phyloP scores from a whole-genome alignment of 2,113 vertebrate genomes.

The Orientallactaga bullata region DNA sequence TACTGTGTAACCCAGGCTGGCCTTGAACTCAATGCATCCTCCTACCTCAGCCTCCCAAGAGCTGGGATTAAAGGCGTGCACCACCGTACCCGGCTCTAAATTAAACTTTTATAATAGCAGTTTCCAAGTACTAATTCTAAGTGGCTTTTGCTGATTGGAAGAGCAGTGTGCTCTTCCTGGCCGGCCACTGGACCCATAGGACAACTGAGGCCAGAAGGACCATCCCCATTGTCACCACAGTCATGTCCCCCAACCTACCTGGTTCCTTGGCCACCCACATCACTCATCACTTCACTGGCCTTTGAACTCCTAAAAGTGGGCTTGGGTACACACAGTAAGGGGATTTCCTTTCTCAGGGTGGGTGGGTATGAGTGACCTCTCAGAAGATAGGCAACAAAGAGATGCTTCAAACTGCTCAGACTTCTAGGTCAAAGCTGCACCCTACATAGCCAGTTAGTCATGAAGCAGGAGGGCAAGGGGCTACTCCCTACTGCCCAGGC shows the following conservation, averaged over 20 bases:
- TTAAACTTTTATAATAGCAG: too few relatives aligned
- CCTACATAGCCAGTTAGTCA: background rate
- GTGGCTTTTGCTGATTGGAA: background rate
- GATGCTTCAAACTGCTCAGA: background rate
- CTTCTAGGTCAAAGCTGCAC: background rate
- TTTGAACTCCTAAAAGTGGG: background rate
- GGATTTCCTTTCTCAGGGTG: background rate
- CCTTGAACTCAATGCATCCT: too few relatives aligned
- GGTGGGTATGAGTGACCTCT: background rate
- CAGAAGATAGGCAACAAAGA: background rate
- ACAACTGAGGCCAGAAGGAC: background rate
- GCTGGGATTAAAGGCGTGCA: too few relatives aligned
- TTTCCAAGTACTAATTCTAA: background rate
- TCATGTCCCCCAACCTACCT: background rate
- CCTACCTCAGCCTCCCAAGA: too few relatives aligned
- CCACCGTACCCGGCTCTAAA: too few relatives aligned
- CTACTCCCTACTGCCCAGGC: background rate
- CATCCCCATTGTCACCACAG: too few relatives aligned
- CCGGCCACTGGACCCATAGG: background rate
- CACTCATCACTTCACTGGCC: background rate
- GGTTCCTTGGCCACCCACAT: background rate
- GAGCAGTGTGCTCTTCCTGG: background rate
- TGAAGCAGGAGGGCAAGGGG: background rate
- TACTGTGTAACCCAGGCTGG: too few relatives aligned
- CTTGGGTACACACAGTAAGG: background rate